Evolutionary conservation across 2,797 vertebrate genomes (phyloP), one percentile per base, ranked within the genome.

Genomic region (Antrozous pallidus): DNA sequence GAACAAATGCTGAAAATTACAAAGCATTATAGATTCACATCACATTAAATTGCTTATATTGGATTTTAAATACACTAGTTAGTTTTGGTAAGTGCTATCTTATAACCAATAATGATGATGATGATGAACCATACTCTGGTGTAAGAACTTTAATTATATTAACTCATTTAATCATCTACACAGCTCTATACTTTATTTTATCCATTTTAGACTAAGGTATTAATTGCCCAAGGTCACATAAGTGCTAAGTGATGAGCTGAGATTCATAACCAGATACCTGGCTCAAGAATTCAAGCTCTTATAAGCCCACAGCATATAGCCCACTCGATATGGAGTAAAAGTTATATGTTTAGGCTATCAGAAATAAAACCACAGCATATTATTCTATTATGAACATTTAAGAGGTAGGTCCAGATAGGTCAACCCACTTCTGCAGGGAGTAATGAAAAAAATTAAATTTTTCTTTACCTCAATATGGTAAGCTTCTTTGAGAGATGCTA

Each of bases 401-500:
- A 77, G 49, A 93, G 42, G 26, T 51, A 89, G 77, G 81, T 95
- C 56, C n/a, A 89, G 33, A 54, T 31, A 92, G 4, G 71, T 77
- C 22, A 95, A 65, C 8, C 63, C 56, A 96, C 11, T 71, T 65
- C 38, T 70, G n/a, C n/a, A 40, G 49, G 51, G 7, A n/a, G 0
- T 79, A 92, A 28, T 58, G 22, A 16, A 79, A 47, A 42, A 56
- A 69, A 54, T 88, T 79, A 77, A 87, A 92, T 40, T 92, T 90
- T 80, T 80, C 42, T 85, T 96, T 96, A 99, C 98, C 98, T 98
- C 98, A 65, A 94, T 93, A 91, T 97, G 97, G 96, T 98, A 98
- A 97, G 97, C 96, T 88, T 98, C 98, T 95, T 97, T 98, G 92
- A 98, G 97, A 97, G 96, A 95, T 85, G 98, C 97, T 96, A 98